Percentiles rank a stretch among this genome's conserved stretches.
phyloP scores from a whole-genome alignment of 2,888 invertebrate species.

The Drosophila hamatofila region DNA sequence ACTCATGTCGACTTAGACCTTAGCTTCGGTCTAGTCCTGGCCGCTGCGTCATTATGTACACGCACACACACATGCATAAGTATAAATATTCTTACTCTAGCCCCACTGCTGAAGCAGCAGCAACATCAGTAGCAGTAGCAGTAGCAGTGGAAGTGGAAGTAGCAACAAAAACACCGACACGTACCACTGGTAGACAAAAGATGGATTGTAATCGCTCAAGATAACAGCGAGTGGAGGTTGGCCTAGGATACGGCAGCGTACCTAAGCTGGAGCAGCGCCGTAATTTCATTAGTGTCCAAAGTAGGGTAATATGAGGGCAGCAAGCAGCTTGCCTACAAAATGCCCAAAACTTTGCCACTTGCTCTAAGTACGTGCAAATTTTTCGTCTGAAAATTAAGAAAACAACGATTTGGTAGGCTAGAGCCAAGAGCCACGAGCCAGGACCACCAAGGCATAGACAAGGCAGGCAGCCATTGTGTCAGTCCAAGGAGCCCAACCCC shows the following conservation, averaged over 20 bases:
- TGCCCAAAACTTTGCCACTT: constrained; percentile 59
- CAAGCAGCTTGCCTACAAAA: constrained; percentile 34
- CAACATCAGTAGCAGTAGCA: not conserved
- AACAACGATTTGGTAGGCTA: constrained; percentile 28
- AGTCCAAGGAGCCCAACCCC: not conserved
- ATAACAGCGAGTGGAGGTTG: constrained; percentile 66
- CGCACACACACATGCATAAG: constrained; percentile 15
- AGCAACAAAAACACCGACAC: constrained; percentile 37
- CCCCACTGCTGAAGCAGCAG: constrained; percentile 9
- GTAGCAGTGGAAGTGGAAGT: constrained; percentile 13
- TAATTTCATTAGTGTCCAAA: constrained; percentile 77
- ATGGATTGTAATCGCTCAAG: constrained; percentile 85
- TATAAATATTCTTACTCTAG: constrained; percentile 59
- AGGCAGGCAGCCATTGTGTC: not conserved
- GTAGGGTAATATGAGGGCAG: constrained; percentile 50
- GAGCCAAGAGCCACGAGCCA: not conserved
- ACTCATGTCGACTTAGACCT: constrained; percentile 74
- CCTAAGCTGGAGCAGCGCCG: constrained; percentile 36
- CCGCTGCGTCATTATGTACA: constrained; percentile 55
- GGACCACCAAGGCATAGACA: not conserved
- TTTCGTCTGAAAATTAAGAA: constrained; percentile 72
- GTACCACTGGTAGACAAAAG: constrained; percentile 72
- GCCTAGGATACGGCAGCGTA: constrained; percentile 12
- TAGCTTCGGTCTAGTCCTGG: constrained; percentile 36
- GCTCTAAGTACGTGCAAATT: constrained; percentile 73